Percentiles rank a stretch among this genome's conserved stretches.
These are phyloP conservation scores for Samia ricini DNA, from an alignment of 1,140 invertebrate genomes.

Conservation along the genomic window DNA sequence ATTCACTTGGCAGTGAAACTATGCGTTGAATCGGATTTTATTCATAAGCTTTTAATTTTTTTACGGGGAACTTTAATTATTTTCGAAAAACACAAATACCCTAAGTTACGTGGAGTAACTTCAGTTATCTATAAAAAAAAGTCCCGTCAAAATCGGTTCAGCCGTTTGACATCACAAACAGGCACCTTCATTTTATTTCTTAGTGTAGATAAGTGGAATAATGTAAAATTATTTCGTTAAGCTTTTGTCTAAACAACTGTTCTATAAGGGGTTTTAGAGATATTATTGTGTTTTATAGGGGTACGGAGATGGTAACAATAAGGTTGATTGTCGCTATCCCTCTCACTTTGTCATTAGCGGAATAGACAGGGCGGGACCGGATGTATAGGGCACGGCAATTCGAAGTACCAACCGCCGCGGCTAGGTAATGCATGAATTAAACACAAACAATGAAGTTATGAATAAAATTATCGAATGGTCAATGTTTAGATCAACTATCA, in stretches of 20 bases:
- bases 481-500: background rate
- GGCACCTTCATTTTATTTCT: too few species aligned
- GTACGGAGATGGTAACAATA: constrained; percentile 17
- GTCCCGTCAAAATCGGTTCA: too few species aligned
- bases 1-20: too few species aligned
- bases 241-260: background rate
- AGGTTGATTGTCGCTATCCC: constrained; percentile 32
- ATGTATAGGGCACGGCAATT: constrained; percentile 36
- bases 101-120: too few species aligned
- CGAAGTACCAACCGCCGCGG: background rate
- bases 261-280: background rate
- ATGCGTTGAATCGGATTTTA: too few species aligned
- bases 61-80: too few species aligned
- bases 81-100: too few species aligned
- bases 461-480: background rate
- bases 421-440: background rate
- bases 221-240: background rate
- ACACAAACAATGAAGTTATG: background rate
- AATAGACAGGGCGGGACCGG: constrained; percentile 58
- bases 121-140: too few species aligned
- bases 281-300: constrained; percentile 4
- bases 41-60: too few species aligned
- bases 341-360: constrained; percentile 47
- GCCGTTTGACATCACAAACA: too few species aligned
- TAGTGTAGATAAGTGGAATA: background rate